Percentiles rank a stretch among this genome's conserved stretches.
Conservation (phyloP, 1,140 invertebrate genomes). For the Formica selysi region DNA sequence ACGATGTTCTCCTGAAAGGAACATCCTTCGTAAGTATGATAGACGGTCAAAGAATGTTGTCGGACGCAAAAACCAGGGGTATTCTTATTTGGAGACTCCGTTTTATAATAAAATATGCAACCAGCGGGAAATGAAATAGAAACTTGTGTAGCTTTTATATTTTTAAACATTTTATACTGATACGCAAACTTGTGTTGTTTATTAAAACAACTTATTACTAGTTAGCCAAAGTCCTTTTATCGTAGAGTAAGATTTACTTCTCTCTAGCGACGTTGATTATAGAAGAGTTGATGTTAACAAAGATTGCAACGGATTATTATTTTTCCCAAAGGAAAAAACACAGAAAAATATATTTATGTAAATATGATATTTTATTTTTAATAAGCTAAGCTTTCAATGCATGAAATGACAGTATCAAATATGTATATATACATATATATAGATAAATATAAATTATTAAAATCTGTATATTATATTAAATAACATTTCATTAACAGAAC, state of each 20-base stretch:
- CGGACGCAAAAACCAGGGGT: not conserved
- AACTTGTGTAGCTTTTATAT: not conserved
- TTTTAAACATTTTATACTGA: not conserved
- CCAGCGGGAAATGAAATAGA: not conserved
- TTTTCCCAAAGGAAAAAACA: not conserved
- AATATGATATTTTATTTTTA: no score
- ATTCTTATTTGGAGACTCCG: not conserved
- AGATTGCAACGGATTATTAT: not conserved
- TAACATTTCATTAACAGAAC: not conserved
- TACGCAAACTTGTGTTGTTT: not conserved
- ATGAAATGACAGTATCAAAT: no score
- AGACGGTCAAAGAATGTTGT: not conserved
- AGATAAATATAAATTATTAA: no score
- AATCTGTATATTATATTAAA: not conserved
- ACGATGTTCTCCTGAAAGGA: not conserved
- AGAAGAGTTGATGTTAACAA: not conserved
- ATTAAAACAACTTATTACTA: not conserved
- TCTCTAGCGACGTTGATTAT: no score
- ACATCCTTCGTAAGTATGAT: not conserved
- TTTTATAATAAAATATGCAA: not conserved
- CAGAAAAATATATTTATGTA: not conserved
- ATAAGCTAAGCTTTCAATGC: no score
- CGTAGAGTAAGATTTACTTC: not conserved
- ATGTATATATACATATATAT: not conserved
- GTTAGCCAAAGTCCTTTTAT: not conserved